Conservation (phyloP, 2,888 invertebrate genomes). For the Leptura quadrifasciata region DNA sequence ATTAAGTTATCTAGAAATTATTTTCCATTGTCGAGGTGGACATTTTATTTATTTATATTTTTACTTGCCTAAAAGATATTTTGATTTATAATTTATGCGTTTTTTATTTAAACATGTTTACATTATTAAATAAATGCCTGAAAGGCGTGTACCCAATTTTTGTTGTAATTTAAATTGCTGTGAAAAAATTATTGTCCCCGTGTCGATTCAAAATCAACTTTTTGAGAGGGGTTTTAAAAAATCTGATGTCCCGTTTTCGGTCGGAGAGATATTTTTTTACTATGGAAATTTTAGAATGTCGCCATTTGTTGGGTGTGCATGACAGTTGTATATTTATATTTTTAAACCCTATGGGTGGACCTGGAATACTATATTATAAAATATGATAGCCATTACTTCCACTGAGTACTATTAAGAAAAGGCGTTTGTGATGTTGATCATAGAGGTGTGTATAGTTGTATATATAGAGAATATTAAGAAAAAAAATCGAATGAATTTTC, state of each 20-base stretch:
- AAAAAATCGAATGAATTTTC: constrained; percentile 24
- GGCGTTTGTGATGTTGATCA: constrained; percentile 49
- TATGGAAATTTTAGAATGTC: constrained; percentile 12
- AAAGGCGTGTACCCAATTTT: constrained; percentile 10
- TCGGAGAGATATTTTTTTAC: not conserved
- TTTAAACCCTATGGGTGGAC: constrained; percentile 50
- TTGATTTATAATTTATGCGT: not conserved
- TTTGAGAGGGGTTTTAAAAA: too few relatives aligned
- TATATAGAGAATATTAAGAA: constrained; percentile 4
- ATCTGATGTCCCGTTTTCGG: too few relatives aligned
- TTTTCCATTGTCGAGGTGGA: not conserved
- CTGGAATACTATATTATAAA: constrained; percentile 43
- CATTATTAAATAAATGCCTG: not conserved
- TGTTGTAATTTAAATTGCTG: not conserved
- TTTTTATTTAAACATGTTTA: not conserved
- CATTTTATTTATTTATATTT: not conserved
- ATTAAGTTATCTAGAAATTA: not conserved
- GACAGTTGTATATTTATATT: constrained; percentile 41
- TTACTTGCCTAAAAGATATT: not conserved
- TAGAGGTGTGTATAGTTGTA: constrained; percentile 25
- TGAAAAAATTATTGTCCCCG: not conserved
- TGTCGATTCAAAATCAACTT: too few relatives aligned
- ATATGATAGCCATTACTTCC: constrained; percentile 71
- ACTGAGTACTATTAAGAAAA: constrained; percentile 62
- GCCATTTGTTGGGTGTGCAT: constrained; percentile 31